A percentile compares a stretch with the other conserved stretches of the same genome.
phyloP scores from a whole-genome alignment of 2,113 vertebrate genomes.

The Australoheros scitulus region DNA sequence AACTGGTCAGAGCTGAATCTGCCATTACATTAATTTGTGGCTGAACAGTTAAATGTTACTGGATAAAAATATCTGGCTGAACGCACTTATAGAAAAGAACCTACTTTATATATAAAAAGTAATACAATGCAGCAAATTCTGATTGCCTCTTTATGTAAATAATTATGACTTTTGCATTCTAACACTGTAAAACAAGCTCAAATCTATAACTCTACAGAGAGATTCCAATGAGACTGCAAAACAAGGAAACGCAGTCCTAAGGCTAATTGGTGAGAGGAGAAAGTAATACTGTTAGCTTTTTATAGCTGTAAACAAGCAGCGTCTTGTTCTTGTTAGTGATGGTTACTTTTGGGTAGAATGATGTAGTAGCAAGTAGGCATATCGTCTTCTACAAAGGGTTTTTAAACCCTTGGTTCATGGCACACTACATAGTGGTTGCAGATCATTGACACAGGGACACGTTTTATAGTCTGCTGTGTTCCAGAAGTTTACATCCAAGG shows the following conservation, averaged over 20 bases:
- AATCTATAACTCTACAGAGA: not conserved
- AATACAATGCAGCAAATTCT: not conserved
- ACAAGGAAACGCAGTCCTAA: not conserved
- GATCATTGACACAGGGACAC: not conserved
- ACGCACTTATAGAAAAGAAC: not conserved
- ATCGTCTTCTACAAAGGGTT: not conserved
- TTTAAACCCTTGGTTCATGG: rapidly evolving
- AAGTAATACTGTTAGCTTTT: not conserved
- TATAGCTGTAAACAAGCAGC: conserved; percentile 12
- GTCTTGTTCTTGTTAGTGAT: conserved; percentile 1
- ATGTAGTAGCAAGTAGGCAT: not conserved
- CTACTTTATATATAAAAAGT: not conserved
- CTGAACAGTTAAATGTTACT: not conserved
- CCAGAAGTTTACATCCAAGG: not conserved
- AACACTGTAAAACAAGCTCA: not conserved
- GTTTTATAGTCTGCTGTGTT: not conserved
- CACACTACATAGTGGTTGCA: not conserved
- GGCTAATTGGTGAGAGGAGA: not conserved
- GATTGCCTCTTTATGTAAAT: not conserved
- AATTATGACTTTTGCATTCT: not conserved
- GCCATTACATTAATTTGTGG: not conserved
- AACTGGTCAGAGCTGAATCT: not conserved
- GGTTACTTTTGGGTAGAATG: not conserved
- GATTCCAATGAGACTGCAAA: not conserved
- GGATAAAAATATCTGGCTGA: not conserved